phyloP scores from a whole-genome alignment of 2,888 invertebrate species.

The Bedellia somnulentella region DNA sequence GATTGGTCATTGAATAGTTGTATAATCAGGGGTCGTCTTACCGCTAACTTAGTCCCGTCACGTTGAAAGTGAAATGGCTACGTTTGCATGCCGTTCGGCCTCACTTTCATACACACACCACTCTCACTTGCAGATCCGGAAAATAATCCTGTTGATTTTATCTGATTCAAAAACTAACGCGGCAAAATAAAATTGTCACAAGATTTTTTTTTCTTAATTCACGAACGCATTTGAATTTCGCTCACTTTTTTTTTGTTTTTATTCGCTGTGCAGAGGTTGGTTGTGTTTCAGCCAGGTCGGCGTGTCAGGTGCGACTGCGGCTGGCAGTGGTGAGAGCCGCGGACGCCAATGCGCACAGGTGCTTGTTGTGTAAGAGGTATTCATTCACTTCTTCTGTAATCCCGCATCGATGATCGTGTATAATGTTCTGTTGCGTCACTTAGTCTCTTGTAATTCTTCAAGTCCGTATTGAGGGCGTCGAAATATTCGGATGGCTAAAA shows the following conservation, averaged over 20 bases:
- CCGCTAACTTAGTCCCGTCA: conserved; percentile 36
- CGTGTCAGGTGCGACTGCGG: conserved; percentile 33
- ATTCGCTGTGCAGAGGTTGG: conserved; percentile 12
- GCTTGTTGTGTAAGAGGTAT: conserved; percentile 13
- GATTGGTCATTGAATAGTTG: no score
- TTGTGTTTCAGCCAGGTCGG: conserved; percentile 15
- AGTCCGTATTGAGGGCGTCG: no score
- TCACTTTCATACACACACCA: conserved; percentile 29
- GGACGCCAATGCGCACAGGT: neutral
- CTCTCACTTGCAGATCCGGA: no score
- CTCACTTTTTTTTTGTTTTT: conserved; percentile 5
- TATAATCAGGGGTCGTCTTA: conserved; percentile 30
- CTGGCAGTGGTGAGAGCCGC: conserved; percentile 7
- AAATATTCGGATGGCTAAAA: no score
- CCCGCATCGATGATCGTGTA: no score
- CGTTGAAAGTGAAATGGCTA: conserved; percentile 48
- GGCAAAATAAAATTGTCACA: no score
- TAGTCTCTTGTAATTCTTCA: no score
- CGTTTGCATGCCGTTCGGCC: conserved; percentile 32
- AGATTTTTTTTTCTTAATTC: no score
- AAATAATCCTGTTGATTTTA: no score
- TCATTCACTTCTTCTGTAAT: conserved; percentile 2
- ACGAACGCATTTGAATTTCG: neutral
- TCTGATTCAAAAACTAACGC: conserved; percentile 12
- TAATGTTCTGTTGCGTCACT: no score